Conservation (phyloP, 2,888 invertebrate genomes). For the Cosmia trapezina region DNA sequence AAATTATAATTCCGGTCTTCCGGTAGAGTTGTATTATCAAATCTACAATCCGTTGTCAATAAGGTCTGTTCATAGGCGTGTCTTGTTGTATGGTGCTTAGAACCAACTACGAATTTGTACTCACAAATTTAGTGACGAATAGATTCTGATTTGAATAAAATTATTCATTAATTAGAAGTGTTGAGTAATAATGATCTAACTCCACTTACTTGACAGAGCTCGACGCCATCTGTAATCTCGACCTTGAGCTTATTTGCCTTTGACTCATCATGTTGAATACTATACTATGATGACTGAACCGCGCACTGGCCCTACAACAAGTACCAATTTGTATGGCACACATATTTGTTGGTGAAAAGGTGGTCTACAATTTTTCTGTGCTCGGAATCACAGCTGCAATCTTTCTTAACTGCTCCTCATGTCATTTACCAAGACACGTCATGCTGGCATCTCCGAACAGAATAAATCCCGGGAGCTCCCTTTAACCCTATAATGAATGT, state of each 20-base stretch:
- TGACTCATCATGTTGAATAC: background rate
- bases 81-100: background rate
- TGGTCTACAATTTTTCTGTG: background rate
- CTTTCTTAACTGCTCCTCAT: no score
- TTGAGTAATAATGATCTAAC: constrained; percentile 25
- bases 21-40: constrained; percentile 19
- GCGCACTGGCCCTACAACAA: background rate
- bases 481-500: constrained; percentile 14
- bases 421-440: background rate
- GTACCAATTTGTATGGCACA: background rate
- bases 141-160: background rate
- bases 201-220: constrained; percentile 5
- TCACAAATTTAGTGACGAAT: background rate
- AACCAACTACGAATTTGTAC: background rate
- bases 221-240: constrained; percentile 3
- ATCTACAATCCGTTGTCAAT: constrained; percentile 15
- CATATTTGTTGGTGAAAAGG: no score
- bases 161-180: constrained; percentile 12
- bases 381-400: background rate
- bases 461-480: background rate
- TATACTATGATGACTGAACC: background rate
- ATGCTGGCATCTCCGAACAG: background rate
- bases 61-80: background rate
- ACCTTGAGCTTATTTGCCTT: background rate
- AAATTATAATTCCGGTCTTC: constrained; percentile 19